Conservation (phyloP, 2,113 vertebrate species). For the Chloebia gouldiae region DNA sequence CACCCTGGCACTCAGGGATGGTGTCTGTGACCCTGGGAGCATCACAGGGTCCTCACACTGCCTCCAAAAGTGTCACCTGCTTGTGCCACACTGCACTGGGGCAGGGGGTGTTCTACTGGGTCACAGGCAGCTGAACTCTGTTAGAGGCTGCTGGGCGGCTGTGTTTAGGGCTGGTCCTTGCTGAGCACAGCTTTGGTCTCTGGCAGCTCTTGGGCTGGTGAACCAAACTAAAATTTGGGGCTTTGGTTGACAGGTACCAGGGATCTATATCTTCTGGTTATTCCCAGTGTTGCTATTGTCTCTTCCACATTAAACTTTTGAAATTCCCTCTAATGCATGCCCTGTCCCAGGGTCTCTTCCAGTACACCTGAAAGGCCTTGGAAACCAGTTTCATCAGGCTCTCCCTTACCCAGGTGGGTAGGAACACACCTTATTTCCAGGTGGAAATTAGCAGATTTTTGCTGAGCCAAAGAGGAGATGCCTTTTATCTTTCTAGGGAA, state of each 20-base stretch:
- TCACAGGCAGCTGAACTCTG: neutral
- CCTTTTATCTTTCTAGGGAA: neutral
- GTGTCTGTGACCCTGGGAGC: neutral
- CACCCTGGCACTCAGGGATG: neutral
- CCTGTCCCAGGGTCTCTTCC: neutral
- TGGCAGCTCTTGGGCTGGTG: neutral
- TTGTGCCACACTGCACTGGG: rapidly evolving
- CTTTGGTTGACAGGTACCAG: neutral
- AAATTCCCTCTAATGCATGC: neutral
- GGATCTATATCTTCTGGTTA: rapidly evolving
- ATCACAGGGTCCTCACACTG: neutral
- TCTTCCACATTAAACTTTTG: neutral
- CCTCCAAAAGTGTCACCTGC: neutral
- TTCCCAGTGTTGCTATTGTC: neutral
- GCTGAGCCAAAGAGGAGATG: neutral
- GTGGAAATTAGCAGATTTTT: neutral
- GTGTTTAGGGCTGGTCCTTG: neutral
- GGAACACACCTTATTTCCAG: neutral
- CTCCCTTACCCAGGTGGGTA: rapidly evolving
- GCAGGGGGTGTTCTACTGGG: neutral
- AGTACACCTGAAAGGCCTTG: neutral
- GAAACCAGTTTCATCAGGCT: neutral
- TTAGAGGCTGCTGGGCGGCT: neutral
- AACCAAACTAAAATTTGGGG: neutral
- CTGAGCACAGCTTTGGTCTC: neutral